Evolutionary conservation across 2,113 vertebrate species (phyloP).

Genomic region (Ammodramus savannarum): DNA sequence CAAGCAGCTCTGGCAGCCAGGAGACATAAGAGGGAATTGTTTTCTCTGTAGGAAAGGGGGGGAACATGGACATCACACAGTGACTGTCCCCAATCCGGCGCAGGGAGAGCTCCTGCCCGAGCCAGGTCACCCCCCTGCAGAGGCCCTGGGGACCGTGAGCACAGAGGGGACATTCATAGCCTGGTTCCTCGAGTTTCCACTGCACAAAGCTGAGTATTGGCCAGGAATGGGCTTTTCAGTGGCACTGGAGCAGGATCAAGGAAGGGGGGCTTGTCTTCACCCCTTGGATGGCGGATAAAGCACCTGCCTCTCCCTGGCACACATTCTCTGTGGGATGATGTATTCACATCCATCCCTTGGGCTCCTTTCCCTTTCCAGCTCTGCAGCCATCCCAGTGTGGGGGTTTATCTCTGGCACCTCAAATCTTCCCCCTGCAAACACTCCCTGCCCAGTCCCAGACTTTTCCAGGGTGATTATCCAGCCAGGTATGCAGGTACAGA

Average conservation of each 20-base stretch:
- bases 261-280: background rate
- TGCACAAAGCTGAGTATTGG: background rate
- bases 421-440: background rate
- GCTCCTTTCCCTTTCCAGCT: background rate
- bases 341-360: background rate
- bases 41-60: background rate
- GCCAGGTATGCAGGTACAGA: background rate
- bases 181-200: background rate
- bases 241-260: background rate
- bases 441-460: background rate
- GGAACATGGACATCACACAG: background rate
- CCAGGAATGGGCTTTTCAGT: background rate
- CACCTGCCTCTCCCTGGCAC: background rate
- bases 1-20: background rate
- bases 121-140: background rate
- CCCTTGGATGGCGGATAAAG: background rate
- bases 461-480: background rate
- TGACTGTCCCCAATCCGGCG: fast-evolving
- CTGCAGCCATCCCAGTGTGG: fast-evolving
- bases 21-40: background rate
- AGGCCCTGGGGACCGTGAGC: background rate
- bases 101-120: background rate
- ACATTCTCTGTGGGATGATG: background rate
- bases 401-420: background rate
- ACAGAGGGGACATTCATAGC: background rate